Conservation (phyloP, 1,140 invertebrate genomes). For the Cyclargus thomasi region DNA sequence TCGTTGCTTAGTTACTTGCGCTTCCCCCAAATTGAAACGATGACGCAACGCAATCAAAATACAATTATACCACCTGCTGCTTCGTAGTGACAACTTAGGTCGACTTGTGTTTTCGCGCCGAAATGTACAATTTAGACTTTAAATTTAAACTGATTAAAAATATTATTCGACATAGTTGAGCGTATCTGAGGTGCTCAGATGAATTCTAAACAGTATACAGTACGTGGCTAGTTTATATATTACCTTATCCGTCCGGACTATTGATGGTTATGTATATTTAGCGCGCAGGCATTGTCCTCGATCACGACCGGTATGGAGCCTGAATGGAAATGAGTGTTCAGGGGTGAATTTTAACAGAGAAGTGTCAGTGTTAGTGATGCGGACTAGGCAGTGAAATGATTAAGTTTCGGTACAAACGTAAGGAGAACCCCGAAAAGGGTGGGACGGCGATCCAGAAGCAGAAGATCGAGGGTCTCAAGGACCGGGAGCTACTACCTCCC, state of each 20-base stretch:
- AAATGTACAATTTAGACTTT: conserved; percentile 26
- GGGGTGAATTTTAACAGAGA: conserved; percentile 32
- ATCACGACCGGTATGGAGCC: conserved; percentile 46
- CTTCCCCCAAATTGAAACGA: conserved; percentile 30
- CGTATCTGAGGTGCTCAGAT: conserved; percentile 32
- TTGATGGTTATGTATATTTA: conserved; percentile 56
- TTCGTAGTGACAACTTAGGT: conserved; percentile 16
- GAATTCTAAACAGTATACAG: conserved; percentile 49
- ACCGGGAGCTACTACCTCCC: conserved; percentile 58
- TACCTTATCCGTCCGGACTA: conserved; percentile 49
- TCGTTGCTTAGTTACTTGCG: conserved; percentile 1
- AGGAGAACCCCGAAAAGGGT: conserved; percentile 66
- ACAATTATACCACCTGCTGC: conserved; percentile 48
- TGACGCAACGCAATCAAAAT: conserved; percentile 34
- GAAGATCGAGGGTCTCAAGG: conserved; percentile 62
- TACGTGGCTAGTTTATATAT: conserved; percentile 65
- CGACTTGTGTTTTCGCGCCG: conserved; percentile 54
- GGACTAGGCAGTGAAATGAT: conserved; percentile 74
- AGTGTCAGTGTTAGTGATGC: conserved; percentile 44
- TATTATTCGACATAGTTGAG: conserved; percentile 29
- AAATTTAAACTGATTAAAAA: neutral
- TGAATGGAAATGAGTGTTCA: conserved; percentile 51
- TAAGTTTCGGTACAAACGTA: conserved; percentile 79
- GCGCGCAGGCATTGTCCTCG: conserved; percentile 56
- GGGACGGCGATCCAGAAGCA: conserved; percentile 65